These are phyloP conservation scores for Coturnix japonica DNA, from an alignment of 2,113 vertebrate genomes.

Conservation along the genomic window DNA sequence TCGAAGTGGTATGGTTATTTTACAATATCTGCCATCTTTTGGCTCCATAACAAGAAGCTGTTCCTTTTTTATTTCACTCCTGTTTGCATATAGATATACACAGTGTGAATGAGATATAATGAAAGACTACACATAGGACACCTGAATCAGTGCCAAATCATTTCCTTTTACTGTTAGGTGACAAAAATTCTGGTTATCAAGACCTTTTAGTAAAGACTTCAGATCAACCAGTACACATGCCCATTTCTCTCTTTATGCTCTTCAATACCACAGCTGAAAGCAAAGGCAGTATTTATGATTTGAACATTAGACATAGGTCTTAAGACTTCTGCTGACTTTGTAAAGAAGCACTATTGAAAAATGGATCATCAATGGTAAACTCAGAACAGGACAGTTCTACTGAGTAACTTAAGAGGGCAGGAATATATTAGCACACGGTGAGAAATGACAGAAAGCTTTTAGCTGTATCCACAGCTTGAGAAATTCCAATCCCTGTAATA, in stretches of 20 bases:
- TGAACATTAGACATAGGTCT: not conserved
- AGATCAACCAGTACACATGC: fast-evolving
- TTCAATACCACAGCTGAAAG: not conserved
- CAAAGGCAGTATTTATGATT: not conserved
- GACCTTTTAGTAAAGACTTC: not conserved
- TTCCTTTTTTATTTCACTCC: not conserved
- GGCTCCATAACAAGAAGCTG: not conserved
- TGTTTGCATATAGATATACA: not conserved
- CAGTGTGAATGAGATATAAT: not conserved
- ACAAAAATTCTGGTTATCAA: not conserved
- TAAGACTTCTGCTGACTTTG: not conserved
- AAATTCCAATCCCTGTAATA: constrained; percentile 9
- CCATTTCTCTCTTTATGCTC: not conserved
- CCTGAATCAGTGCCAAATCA: not conserved
- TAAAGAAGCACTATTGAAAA: not conserved
- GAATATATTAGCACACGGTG: not conserved
- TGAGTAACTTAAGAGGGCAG: not conserved
- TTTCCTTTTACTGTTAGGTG: not conserved
- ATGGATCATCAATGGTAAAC: not conserved
- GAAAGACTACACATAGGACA: not conserved
- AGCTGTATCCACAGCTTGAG: not conserved
- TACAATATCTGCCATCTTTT: not conserved
- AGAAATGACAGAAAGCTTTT: not conserved
- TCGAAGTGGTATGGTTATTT: not conserved
- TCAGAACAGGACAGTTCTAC: not conserved